phyloP scores from a whole-genome alignment of 2,888 invertebrate genomes.

The Drosophila sordidula region DNA sequence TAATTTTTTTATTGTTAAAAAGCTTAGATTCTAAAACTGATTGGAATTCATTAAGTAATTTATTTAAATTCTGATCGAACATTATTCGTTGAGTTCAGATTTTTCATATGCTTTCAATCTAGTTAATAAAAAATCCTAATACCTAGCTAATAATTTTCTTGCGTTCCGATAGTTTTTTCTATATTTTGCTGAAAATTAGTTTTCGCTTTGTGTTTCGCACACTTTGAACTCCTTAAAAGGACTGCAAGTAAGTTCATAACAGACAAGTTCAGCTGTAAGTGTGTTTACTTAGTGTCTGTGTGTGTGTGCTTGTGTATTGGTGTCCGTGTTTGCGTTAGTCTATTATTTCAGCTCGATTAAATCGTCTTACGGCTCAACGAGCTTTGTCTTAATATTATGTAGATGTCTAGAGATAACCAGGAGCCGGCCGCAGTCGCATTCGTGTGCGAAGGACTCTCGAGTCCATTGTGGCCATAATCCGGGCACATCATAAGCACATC shows the following conservation, averaged over 20 bases:
- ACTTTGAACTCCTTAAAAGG: neutral
- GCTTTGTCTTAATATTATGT: constrained; percentile 79
- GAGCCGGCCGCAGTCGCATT: constrained; percentile 10
- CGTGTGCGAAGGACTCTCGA: constrained; percentile 28
- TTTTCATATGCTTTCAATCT: neutral
- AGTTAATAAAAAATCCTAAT: too few species aligned
- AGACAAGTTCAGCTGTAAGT: constrained; percentile 22
- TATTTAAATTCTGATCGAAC: too few species aligned
- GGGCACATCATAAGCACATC: constrained; percentile 77
- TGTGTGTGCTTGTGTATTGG: constrained; percentile 6
- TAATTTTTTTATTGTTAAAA: too few species aligned
- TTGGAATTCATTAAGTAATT: too few species aligned
- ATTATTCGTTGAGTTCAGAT: neutral
- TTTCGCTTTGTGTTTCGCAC: neutral
- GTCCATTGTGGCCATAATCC: constrained; percentile 75
- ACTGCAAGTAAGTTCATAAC: constrained; percentile 39
- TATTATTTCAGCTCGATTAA: constrained; percentile 81
- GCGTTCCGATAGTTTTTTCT: neutral
- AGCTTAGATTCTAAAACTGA: too few species aligned
- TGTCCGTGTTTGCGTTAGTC: constrained; percentile 63
- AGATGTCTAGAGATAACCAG: constrained; percentile 72
- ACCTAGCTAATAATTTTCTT: too few species aligned
- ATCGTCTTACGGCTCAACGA: constrained; percentile 80
- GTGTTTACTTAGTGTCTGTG: neutral
- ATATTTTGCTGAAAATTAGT: neutral